Evolutionary conservation across 2,797 vertebrate species (phyloP), one percentile per base, ranked within the genome.

Genomic region (Naso thynnoides): DNA sequence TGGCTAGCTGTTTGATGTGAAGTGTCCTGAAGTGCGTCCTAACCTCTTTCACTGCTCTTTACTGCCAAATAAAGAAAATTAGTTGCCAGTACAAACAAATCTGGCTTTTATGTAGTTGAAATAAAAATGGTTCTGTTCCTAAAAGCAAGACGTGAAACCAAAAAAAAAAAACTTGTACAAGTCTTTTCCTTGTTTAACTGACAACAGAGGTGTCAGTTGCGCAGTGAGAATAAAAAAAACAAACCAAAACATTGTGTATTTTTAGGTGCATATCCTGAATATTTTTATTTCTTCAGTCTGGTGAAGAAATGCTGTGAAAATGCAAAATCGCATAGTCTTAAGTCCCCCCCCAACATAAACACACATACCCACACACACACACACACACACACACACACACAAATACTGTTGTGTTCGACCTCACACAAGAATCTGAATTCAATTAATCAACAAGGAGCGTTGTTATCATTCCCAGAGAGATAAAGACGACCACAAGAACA

Each of bases 21-120:
- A 88, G 81, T 70, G 73, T 83, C 79, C 76, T 82, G 78, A 83
- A 89, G 84, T 78, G 84, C 81, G 82, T 89, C 87, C 73, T 77
- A 84, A 82, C 79, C 77, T 84, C 76, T 73, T 77, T 70, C 44
- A 5, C 59, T 76, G 70, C 78, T 69, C 69, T 81, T 73, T 63
- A 55, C 77, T 6, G 45, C 56, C 53, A 72, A 83, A 83, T 80
- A 81, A 73, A 77, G 57, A 66, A 71, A 74, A 84, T 65, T 15
- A 69, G 60, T 63, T 6, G 8, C 36, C 39, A 33, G 56, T 10
- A 9, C 36, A 66, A 76, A 66, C 77, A 31, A 66, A 73, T 31
- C 31, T 18, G 18, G 42, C 48, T 58, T 55, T 66, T 24, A 55
- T 45, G 13, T 10, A 21, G 24, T 21, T 31, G 31, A 47, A 69